These are phyloP conservation scores for Pyrocephalus nanus DNA, from an alignment of 2,797 vertebrate species.

Conservation along the genomic window DNA sequence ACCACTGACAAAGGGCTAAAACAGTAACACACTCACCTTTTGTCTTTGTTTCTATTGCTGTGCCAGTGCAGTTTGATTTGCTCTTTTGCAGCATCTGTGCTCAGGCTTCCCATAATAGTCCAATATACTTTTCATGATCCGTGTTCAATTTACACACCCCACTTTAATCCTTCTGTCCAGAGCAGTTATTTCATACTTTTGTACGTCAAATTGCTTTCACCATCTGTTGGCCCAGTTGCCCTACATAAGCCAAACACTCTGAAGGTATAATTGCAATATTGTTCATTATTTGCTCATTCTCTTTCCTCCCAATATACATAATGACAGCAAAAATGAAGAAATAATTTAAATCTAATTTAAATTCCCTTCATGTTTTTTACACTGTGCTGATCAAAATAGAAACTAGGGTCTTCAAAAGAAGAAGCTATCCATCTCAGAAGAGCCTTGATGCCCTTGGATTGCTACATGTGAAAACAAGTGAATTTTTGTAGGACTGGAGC, in stretches of 20 bases:
- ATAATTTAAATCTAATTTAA: slow-evolving; percentile 44
- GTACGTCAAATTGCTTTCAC: slow-evolving; percentile 37
- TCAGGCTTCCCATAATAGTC: slow-evolving; percentile 40
- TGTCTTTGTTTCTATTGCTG: slow-evolving; percentile 10
- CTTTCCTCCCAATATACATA: background rate
- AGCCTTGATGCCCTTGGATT: slow-evolving; percentile 18
- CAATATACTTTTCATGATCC: slow-evolving; percentile 3
- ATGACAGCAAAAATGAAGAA: slow-evolving; percentile 19
- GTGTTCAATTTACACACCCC: slow-evolving; percentile 18
- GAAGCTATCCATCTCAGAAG: slow-evolving; percentile 16
- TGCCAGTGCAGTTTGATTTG: slow-evolving; percentile 12
- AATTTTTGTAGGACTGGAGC: slow-evolving; percentile 11
- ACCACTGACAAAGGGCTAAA: background rate
- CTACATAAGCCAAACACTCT: slow-evolving; percentile 36
- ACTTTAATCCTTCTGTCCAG: slow-evolving; percentile 43
- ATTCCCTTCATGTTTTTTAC: slow-evolving; percentile 54
- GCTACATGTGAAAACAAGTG: slow-evolving; percentile 2
- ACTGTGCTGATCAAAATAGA: slow-evolving; percentile 31
- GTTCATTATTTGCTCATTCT: slow-evolving; percentile 41
- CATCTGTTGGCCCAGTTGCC: slow-evolving; percentile 52
- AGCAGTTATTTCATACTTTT: slow-evolving; percentile 58
- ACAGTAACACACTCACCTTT: slow-evolving; percentile 9
- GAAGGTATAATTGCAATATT: slow-evolving; percentile 51
- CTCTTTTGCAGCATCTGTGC: slow-evolving; percentile 39
- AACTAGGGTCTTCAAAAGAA: slow-evolving; percentile 23